Conservation (phyloP, 1,140 invertebrate species). For the Euura saliciscinereae region DNA sequence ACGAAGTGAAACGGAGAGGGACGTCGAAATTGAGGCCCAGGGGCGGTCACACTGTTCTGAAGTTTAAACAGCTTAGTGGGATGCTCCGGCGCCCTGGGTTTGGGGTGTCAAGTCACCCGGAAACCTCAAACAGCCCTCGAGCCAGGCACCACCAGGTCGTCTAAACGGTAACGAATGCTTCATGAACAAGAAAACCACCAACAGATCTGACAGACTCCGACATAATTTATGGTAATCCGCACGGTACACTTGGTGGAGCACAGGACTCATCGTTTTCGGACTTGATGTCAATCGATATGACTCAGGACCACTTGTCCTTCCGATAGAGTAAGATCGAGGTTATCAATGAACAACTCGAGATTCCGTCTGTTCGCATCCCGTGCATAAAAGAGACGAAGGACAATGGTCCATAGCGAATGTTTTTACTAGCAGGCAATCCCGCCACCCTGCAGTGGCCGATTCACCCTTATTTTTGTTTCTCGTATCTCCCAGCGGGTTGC, state of each 20-base stretch:
- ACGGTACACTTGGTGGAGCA: too few species aligned
- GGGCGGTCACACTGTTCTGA: slow-evolving; percentile 38
- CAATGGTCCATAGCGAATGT: not conserved
- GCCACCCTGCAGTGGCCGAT: not conserved
- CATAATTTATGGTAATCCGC: too few species aligned
- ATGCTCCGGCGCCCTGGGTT: slow-evolving; percentile 41
- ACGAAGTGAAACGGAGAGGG: slow-evolving; percentile 16
- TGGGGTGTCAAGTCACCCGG: slow-evolving; percentile 48
- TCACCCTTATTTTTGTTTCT: slow-evolving; percentile 7
- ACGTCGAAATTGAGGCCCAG: slow-evolving; percentile 37
- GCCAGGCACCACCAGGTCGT: slow-evolving; percentile 17
- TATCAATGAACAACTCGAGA: too few species aligned
- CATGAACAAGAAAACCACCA: too few species aligned
- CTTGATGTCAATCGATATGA: too few species aligned
- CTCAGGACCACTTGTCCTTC: too few species aligned
- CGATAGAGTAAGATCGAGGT: too few species aligned
- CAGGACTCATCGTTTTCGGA: too few species aligned
- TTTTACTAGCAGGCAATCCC: not conserved
- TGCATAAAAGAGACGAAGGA: too few species aligned
- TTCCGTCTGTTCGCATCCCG: too few species aligned
- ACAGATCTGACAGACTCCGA: too few species aligned
- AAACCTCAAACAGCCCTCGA: slow-evolving; percentile 54
- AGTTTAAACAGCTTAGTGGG: slow-evolving; percentile 54
- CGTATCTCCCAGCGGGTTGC: not conserved
- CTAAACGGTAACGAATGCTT: not conserved